phyloP scores from a whole-genome alignment of 2,113 vertebrate genomes.

The Megaceryle torquata region DNA sequence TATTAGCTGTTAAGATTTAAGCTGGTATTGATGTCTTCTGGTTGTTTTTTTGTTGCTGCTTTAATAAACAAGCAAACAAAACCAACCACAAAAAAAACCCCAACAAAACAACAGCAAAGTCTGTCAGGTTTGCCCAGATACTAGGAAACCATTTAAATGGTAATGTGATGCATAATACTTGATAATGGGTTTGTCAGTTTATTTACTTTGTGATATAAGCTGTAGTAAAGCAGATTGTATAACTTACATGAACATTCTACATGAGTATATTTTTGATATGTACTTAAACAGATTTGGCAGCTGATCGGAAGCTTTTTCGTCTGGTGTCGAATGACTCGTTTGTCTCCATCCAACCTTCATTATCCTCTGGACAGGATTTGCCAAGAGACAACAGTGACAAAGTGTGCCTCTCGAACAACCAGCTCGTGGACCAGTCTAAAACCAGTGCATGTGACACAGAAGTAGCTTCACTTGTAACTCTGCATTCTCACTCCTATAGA shows the following conservation, averaged over 20 bases:
- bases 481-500: conserved; percentile 91
- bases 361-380: conserved; percentile 90
- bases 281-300: conserved; percentile 84
- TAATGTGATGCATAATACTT: not conserved
- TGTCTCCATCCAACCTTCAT: conserved; percentile 93
- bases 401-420: conserved; percentile 81
- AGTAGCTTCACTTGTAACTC: conserved; percentile 78
- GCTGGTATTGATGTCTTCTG: not conserved
- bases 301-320: conserved; percentile 93
- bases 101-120: too few relatives aligned
- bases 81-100: too few relatives aligned
- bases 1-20: not conserved
- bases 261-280: conserved; percentile 57
- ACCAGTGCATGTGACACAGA: conserved; percentile 86
- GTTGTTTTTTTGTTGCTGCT: too few relatives aligned
- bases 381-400: conserved; percentile 82
- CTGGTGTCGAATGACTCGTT: conserved; percentile 96
- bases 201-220: not conserved
- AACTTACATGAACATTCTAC: not conserved
- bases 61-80: too few relatives aligned
- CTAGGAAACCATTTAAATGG: not conserved
- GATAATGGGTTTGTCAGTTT: not conserved
- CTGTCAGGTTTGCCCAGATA: not conserved
- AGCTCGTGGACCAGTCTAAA: conserved; percentile 85
- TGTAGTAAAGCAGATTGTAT: not conserved